Conservation (phyloP, 2,888 invertebrate genomes). For the Orgyia antiqua region DNA sequence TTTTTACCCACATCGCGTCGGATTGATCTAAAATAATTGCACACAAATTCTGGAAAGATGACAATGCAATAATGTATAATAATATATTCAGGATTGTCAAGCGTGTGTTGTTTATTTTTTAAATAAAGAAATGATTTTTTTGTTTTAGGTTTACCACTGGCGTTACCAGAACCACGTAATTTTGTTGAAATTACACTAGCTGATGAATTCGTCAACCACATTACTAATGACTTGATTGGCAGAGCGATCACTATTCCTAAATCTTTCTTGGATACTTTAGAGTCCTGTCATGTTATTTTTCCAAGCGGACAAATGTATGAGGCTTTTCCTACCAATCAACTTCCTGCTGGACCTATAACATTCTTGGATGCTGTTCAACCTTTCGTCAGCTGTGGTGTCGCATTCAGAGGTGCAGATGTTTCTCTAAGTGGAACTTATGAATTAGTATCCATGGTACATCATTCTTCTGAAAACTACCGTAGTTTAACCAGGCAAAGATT, state of each 20-base stretch:
- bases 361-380: constrained; percentile 10
- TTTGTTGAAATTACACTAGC: constrained; percentile 10
- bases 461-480: constrained; percentile 5
- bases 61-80: too few species aligned
- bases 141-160: constrained; percentile 8
- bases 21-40: too few species aligned
- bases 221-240: constrained; percentile 10
- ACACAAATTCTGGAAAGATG: too few species aligned
- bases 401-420: constrained; percentile 9
- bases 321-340: constrained; percentile 11
- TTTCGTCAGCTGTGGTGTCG: constrained; percentile 10
- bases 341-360: constrained; percentile 11
- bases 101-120: too few species aligned
- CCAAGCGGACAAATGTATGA: constrained; percentile 12
- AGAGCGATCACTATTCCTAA: constrained; percentile 12
- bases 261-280: constrained; percentile 12
- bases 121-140: too few species aligned
- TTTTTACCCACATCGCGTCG: too few species aligned
- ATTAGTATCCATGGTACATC: constrained; percentile 12
- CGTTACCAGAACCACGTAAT: background rate
- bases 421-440: constrained; percentile 15
- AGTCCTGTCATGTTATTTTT: constrained; percentile 9
- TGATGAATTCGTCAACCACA: constrained; percentile 3
- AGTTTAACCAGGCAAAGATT: constrained; percentile 12
- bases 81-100: too few species aligned